Evolutionary conservation across 2,797 vertebrate genomes (phyloP), one percentile per base, ranked within the genome.

Genomic region (Pelobates cultripes): DNA sequence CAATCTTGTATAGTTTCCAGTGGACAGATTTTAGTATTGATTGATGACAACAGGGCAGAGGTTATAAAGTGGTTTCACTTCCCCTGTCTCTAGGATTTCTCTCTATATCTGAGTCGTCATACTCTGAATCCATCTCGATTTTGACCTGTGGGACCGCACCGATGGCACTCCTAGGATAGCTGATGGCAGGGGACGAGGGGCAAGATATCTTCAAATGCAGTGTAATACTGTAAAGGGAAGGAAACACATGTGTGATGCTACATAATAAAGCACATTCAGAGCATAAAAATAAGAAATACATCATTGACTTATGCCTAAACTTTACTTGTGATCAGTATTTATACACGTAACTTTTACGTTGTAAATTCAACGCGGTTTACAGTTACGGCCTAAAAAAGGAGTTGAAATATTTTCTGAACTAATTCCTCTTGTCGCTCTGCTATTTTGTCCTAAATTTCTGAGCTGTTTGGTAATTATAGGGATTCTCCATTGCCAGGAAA

Each of bases 161-260:
- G 83, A 92, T 28, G 68, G 94, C 90, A 47, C 86, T 96, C 73
- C 90, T 93, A 15, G 93, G 87, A 89, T 94, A 91, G 44, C 91
- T 94, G 85, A 94, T 90, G 2, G 96, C 94, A 0, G 96, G 97
- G 60, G 97, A 98, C 0, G 94, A 92, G 0, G 97, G 97, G 88
- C 98, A 99, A 55, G 98, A 99, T 87, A 99, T 99, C 96, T 96
- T 99, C 94, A 99, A 93, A 91, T 98, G 97, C 51, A 99, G 93
- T 0, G 97, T 99, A 90, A 99, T 97, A 84, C 97, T 99, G 92
- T 13, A 82, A 60, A 72, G 79, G 67, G 73, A 14, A 69, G 51
- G 61, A 17, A 57, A 28, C 2, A 28, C 28, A 28, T 28, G 28
- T 2, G 28, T 28, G 28, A 28, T 28, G 28, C 28, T 28, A 28